Evolutionary conservation across 2,797 vertebrate species (phyloP), one percentile per base, ranked within the genome.

Genomic region (Hafferia zeledoni): DNA sequence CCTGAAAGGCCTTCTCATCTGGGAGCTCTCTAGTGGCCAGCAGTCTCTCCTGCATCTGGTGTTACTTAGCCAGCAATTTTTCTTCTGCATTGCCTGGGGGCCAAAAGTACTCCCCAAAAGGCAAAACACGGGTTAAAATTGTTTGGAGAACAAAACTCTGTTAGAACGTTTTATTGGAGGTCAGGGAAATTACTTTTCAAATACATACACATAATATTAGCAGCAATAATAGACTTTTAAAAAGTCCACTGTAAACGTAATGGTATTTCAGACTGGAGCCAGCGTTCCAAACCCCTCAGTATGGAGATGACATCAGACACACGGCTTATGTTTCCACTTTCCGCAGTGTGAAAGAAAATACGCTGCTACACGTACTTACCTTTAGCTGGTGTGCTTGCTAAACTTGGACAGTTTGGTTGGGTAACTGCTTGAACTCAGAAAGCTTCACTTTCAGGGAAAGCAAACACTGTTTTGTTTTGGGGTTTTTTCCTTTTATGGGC

Each of bases 51-150:
- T 94, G 87, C 80, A 95, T 92, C 91, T 97, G 95, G 87, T 86
- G 61, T 94, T 93, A 94, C 85, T 95, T 93, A 95, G 89, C 82
- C 76, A 93, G 91, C 84, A 71, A 91, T 91, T 90, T 95, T 94
- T 83, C 61, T 87, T 79, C 67, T 43, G 61, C 13, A 1, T n/a
- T 86, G 91, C 94, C 83, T 71, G 67, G 80, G 74, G 90, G 88
- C 39, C 71, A 49, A 44, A 85, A 84, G 30, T 24, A 53, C 49
- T 60, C 65, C 74, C 67, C 61, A 43, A 35, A 85, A 89, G 28
- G 72, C 75, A 0, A 88, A 87, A 56, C 25, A 28, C 0, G 3
- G 70, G 50, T 94, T 94, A 76, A 43, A 76, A 93, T 15, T 77
- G 39, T 83, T 94, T 79, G 87, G 53, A 91, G 91, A 94, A 85